Evolutionary conservation across 2,113 vertebrate species (phyloP).

Genomic region (Myrmecobius fasciatus): DNA sequence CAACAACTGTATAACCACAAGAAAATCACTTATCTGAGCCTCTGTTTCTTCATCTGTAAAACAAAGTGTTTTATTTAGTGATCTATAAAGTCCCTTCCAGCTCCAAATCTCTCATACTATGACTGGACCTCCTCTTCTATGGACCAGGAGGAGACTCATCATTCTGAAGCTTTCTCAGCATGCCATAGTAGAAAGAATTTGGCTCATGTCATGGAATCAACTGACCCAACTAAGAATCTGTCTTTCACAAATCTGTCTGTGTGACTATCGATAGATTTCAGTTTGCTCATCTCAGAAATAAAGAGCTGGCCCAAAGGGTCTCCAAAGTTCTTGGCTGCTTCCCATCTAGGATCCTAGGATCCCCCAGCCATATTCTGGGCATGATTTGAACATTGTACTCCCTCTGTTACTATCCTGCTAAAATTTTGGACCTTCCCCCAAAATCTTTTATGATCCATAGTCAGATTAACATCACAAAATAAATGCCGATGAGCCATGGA

Average conservation of each 20-base stretch:
- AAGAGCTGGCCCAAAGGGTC: neutral
- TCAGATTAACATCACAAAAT: neutral
- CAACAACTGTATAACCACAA: neutral
- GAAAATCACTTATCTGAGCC: neutral
- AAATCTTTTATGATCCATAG: neutral
- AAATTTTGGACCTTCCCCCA: neutral
- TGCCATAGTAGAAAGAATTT: neutral
- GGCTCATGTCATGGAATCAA: accelerated
- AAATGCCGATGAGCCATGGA: neutral
- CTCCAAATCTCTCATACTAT: neutral
- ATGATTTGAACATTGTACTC: neutral
- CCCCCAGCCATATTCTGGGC: neutral
- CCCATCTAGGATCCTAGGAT: neutral
- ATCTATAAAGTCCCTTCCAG: neutral
- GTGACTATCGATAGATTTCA: neutral
- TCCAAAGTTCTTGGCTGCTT: neutral
- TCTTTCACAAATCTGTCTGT: neutral
- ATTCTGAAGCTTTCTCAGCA: neutral
- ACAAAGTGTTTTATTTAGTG: neutral
- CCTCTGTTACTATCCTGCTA: neutral
- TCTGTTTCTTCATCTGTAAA: neutral
- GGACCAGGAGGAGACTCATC: neutral
- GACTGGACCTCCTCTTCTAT: neutral
- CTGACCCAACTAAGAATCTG: neutral
- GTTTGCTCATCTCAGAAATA: neutral